These are phyloP conservation scores for Mycetomoellerius zeteki DNA, from an alignment of 1,140 invertebrate species.

Conservation along the genomic window DNA sequence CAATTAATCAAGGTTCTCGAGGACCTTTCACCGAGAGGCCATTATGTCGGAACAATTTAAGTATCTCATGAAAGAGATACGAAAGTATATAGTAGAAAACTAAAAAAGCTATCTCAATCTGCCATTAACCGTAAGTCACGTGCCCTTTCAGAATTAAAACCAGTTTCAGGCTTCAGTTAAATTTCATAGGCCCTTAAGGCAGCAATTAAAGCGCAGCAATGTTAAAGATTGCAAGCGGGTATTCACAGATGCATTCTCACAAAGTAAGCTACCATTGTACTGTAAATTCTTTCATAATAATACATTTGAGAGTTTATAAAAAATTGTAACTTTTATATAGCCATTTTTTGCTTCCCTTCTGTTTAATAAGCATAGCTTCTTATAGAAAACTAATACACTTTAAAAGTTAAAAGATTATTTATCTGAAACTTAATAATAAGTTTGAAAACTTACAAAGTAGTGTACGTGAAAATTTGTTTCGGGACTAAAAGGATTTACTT, in stretches of 20 bases:
- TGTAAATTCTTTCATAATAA: slow-evolving; percentile 26
- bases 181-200: slow-evolving; percentile 45
- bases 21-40: slow-evolving; percentile 12
- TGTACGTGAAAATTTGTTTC: background rate
- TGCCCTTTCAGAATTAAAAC: slow-evolving; percentile 48
- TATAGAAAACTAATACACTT: slow-evolving; percentile 6
- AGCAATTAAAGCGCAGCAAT: background rate
- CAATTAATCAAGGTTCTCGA: slow-evolving; percentile 40
- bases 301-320: slow-evolving; percentile 8
- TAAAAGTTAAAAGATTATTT: slow-evolving; percentile 19
- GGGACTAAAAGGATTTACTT: background rate
- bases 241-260: slow-evolving; percentile 25
- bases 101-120: slow-evolving; percentile 36
- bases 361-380: slow-evolving; percentile 22
- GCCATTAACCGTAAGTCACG: slow-evolving; percentile 15
- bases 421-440: background rate
- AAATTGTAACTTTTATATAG: slow-evolving; percentile 20
- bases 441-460: background rate
- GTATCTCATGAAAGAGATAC: slow-evolving; percentile 41
- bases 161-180: slow-evolving; percentile 29
- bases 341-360: background rate
- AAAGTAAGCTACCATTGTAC: background rate
- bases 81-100: slow-evolving; percentile 32
- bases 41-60: slow-evolving; percentile 33
- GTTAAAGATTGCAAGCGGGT: slow-evolving; percentile 15